These are phyloP conservation scores for Trachelus stipa DNA, from an alignment of 2,888 invertebrate genomes.

Conservation along the genomic window DNA sequence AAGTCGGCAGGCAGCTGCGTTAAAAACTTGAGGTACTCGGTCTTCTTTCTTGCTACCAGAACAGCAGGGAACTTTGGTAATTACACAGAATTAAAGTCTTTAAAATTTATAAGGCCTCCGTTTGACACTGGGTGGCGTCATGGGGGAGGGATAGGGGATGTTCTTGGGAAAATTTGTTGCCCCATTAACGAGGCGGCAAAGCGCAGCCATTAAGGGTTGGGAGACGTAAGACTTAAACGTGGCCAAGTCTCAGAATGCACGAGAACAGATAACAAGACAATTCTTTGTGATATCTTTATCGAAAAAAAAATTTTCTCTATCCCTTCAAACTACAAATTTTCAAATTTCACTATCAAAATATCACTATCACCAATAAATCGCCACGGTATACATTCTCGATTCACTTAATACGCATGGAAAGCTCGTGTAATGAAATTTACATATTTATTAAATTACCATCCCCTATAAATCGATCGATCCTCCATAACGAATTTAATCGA, in stretches of 20 bases:
- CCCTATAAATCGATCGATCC: background rate
- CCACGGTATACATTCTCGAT: too few species aligned
- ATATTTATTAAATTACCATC: conserved; percentile 23
- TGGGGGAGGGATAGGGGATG: background rate
- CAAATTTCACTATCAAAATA: too few species aligned
- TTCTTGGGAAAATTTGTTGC: conserved; percentile 20
- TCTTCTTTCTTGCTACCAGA: conserved; percentile 15
- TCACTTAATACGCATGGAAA: too few species aligned
- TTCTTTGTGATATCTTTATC: too few species aligned
- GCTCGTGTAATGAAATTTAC: conserved; percentile 12
- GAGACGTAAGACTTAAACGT: background rate
- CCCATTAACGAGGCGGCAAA: conserved; percentile 17
- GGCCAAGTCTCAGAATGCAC: too few species aligned
- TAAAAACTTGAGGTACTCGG: conserved; percentile 7
- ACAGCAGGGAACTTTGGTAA: conserved; percentile 44
- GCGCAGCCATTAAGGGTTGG: background rate
- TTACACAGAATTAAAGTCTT: conserved; percentile 52
- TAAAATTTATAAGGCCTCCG: conserved; percentile 47
- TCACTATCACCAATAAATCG: too few species aligned
- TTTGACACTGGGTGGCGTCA: conserved; percentile 29
- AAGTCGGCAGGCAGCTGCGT: background rate
- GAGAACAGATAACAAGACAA: too few species aligned
- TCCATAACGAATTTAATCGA: too few species aligned
- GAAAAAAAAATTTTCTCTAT: too few species aligned
- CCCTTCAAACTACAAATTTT: too few species aligned